These are phyloP conservation scores for Ploceus nigricollis DNA, from an alignment of 2,113 vertebrate species.

Conservation along the genomic window DNA sequence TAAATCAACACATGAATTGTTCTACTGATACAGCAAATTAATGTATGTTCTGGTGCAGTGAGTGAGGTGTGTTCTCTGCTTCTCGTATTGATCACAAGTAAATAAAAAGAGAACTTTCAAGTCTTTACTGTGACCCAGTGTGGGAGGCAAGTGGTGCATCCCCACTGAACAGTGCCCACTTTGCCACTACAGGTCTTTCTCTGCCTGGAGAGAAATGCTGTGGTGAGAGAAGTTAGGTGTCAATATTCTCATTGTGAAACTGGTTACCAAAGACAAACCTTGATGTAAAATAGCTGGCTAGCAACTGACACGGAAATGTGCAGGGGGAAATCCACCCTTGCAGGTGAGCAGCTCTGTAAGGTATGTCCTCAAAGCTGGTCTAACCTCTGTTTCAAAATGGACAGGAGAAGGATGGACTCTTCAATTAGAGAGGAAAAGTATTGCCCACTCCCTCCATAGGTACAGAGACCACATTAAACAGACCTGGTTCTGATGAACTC, in stretches of 20 bases:
- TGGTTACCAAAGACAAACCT: neutral
- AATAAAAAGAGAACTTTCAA: neutral
- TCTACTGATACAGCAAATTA: neutral
- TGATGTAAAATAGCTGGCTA: neutral
- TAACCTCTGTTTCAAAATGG: neutral
- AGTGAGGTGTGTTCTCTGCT: neutral
- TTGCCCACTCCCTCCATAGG: neutral
- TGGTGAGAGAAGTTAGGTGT: neutral
- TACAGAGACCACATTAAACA: neutral
- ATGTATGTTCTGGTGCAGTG: neutral
- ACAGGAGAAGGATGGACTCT: neutral
- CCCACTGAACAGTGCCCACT: neutral
- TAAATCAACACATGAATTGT: neutral
- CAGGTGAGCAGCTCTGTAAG: neutral
- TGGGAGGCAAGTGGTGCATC: neutral
- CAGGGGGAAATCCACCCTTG: accelerated
- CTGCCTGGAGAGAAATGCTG: neutral
- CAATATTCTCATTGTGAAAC: neutral
- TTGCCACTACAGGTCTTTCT: neutral
- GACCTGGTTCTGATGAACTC: neutral
- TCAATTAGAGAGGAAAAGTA: neutral
- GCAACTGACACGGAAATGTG: neutral
- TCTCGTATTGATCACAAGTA: neutral
- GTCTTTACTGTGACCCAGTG: neutral
- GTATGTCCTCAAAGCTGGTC: neutral